A percentile compares a stretch with the other conserved stretches of the same genome.
Conservation (phyloP, 1,140 invertebrate genomes). For the Hyposmocoma kahamanoa region DNA sequence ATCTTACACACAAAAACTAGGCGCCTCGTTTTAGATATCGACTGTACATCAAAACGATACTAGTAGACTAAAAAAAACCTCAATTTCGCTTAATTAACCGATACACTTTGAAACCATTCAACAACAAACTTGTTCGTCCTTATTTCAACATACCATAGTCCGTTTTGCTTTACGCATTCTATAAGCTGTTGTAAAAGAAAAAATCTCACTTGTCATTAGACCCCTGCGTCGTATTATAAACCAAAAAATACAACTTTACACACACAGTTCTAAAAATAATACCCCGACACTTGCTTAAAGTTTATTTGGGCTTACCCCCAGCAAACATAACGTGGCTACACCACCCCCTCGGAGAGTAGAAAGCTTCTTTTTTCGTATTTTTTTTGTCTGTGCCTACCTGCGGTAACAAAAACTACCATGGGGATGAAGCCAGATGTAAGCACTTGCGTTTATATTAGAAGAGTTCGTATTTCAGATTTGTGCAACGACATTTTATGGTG, state of each 20-base stretch:
- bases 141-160: no score
- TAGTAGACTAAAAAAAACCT: constrained; percentile 20
- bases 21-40: background rate
- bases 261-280: background rate
- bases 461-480: no score
- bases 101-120: constrained; percentile 25
- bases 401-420: constrained; percentile 19
- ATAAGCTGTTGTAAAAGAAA: no score
- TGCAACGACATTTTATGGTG: no score
- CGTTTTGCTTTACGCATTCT: no score
- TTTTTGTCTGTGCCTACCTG: constrained; percentile 36
- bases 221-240: constrained; percentile 29
- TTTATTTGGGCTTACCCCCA: no score
- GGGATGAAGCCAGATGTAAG: constrained; percentile 17
- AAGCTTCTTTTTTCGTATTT: constrained; percentile 38
- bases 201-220: constrained; percentile 59
- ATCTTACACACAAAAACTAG: no score
- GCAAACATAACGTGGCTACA: no score
- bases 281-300: no score
- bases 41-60: constrained; percentile 23
- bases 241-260: background rate
- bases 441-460: constrained; percentile 7
- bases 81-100: constrained; percentile 47
- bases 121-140: no score
- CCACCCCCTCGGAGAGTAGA: constrained; percentile 46